These are phyloP conservation scores for Caenorhabditis sp. DNA, from an alignment of 2,888 invertebrate genomes.

Conservation along the genomic window DNA sequence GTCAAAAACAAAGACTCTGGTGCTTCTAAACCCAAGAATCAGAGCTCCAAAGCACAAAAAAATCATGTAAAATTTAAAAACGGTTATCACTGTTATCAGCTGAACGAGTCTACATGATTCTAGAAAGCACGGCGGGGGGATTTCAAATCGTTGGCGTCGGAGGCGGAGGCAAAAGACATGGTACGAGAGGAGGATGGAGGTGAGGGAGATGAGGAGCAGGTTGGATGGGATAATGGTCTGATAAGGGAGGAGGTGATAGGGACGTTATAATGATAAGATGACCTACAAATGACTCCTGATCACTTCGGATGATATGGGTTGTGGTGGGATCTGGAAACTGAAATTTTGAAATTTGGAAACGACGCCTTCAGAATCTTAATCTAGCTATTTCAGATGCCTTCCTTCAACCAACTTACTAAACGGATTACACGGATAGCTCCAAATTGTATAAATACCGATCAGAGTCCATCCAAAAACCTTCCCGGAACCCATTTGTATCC, in stretches of 20 bases:
- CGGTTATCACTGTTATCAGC: background rate
- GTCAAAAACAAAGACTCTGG: too few species aligned
- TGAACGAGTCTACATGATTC: slow-evolving; percentile 23
- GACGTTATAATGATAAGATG: too few species aligned
- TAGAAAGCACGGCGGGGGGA: background rate
- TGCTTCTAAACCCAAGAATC: too few species aligned
- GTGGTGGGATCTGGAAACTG: background rate
- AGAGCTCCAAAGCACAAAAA: background rate
- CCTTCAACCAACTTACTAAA: background rate
- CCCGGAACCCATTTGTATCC: background rate
- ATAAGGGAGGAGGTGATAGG: background rate
- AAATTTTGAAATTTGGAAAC: background rate
- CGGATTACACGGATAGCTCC: slow-evolving; percentile 23
- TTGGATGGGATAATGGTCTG: slow-evolving; percentile 10
- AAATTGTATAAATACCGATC: background rate
- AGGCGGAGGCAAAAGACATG: background rate
- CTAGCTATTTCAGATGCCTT: background rate
- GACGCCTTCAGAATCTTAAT: background rate
- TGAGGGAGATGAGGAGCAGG: background rate
- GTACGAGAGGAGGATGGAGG: slow-evolving; percentile 9
- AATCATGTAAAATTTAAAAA: slow-evolving; percentile 22
- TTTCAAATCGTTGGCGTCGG: too few species aligned
- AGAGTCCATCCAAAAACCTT: background rate
- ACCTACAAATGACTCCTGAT: background rate
- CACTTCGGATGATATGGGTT: background rate